These are phyloP conservation scores for Scaptomyza graminum DNA, from an alignment of 1,140 invertebrate species.

Conservation along the genomic window DNA sequence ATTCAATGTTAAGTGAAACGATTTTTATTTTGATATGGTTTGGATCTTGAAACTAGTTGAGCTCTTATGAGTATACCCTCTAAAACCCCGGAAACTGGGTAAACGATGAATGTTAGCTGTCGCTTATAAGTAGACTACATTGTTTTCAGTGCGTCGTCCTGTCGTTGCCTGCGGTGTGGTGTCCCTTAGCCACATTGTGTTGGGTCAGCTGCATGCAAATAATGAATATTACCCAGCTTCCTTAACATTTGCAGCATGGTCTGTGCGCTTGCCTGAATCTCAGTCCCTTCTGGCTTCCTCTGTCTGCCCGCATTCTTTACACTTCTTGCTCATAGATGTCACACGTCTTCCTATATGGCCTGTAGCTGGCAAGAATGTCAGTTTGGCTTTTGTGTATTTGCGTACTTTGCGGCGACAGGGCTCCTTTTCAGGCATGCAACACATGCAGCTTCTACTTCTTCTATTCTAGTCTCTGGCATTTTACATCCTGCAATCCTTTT, in stretches of 20 bases:
- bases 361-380: slow-evolving; percentile 9
- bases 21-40: too few species aligned
- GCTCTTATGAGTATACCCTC: too few species aligned
- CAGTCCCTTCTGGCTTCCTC: background rate
- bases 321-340: slow-evolving; percentile 40
- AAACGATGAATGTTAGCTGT: slow-evolving; percentile 22
- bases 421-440: background rate
- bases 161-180: slow-evolving; percentile 5
- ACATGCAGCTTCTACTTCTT: background rate
- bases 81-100: background rate
- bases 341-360: slow-evolving; percentile 28
- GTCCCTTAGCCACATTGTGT: slow-evolving; percentile 12
- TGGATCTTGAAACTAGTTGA: too few species aligned
- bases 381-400: slow-evolving; percentile 15
- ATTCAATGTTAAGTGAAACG: too few species aligned
- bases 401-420: slow-evolving; percentile 2
- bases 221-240: slow-evolving; percentile 59
- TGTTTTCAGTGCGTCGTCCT: slow-evolving; percentile 24
- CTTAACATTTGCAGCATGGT: slow-evolving; percentile 35
- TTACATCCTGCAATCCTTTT: slow-evolving; percentile 51
- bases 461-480: slow-evolving; percentile 8
- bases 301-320: slow-evolving; percentile 2
- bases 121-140: slow-evolving; percentile 43
- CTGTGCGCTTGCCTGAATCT: slow-evolving; percentile 12
- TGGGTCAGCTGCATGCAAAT: slow-evolving; percentile 49